Conservation (phyloP, 1,140 invertebrate species). For the Aporrectodea caliginosa region DNA sequence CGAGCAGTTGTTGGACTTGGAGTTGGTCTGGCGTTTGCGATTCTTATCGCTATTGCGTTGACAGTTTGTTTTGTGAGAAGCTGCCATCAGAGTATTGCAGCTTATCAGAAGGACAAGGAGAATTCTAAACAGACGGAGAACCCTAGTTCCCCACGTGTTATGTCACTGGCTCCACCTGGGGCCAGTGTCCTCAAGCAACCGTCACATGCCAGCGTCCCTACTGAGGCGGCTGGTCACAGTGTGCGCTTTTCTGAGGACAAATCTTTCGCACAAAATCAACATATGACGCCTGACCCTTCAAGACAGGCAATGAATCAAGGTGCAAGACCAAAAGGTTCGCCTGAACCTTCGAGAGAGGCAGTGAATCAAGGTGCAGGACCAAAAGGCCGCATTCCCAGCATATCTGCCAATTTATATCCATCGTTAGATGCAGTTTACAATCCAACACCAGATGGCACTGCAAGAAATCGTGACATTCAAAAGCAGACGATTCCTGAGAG, state of each 20-base stretch:
- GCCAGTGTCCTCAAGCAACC: background rate
- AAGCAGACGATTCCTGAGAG: background rate
- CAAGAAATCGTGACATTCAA: background rate
- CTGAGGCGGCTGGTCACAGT: background rate
- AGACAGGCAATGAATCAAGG: too few species aligned
- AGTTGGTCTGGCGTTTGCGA: background rate
- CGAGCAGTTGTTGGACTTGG: background rate
- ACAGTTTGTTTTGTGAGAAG: background rate
- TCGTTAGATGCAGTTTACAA: background rate
- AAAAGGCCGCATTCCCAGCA: background rate
- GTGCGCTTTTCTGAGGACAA: background rate
- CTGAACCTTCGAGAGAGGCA: background rate
- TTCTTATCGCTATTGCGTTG: background rate
- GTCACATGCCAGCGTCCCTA: background rate
- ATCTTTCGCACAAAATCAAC: background rate
- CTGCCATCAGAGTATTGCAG: too few species aligned
- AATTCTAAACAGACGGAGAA: background rate
- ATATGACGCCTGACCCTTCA: background rate
- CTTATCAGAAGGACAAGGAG: background rate
- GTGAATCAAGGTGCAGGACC: background rate
- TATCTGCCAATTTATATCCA: background rate
- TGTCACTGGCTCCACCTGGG: background rate
- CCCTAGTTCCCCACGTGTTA: background rate
- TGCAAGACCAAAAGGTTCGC: too few species aligned
- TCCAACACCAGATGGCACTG: background rate